Base-by-base conservation (phyloP, 1,140 invertebrate species). In the Drosophila erecta region DNA sequence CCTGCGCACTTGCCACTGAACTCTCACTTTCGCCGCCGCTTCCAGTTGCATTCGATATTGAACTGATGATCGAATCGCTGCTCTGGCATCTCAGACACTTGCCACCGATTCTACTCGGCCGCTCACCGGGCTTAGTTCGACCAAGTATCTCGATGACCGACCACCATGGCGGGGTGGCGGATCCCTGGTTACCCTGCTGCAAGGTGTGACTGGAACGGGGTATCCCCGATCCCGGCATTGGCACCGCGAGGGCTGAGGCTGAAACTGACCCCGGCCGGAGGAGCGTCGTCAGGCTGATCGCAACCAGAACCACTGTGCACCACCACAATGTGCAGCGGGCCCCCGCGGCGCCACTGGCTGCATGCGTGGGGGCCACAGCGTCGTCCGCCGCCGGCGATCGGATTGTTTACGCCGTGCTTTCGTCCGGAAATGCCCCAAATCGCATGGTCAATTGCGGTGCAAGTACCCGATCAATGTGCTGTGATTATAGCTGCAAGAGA, bases 301-400 rank as follows among this genome's bases (percentile, higher is more conserved):
- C 65, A 74, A 89, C 81, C 83, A 64, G 41, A 86, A 72, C 41
- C 83, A 64, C 54, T 81, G 66, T 76, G 76, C 80, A 72, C 75
- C 70, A 61, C 75, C 69, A 58, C 75, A 73, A 67, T 76, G 87
- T 83, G 76, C 81, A 90, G 80, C 85, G 77, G 90, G 90, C 90
- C 90, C 90, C 90, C 90, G 90, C 90, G 90, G 90, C 90, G 90
- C 90, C 90, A 79, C 81, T 83, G 76, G 76, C 86, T 89, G 76
- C 85, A 83, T 89, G 79, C 90, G 75, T 91, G 90, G 90, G 90
- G 90, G 90, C 90, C 90, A 91, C 90, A 91, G 84, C 90, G 89
- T 91, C 90, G 89, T 91, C 90, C 84, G 66, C 78, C 75, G 67
- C 75, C 60, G 78, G 66, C 80, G 76, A 80, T 73, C 67, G 56